Evolutionary conservation across 2,113 vertebrate genomes (phyloP).

Genomic region (Cephalopterus ornatus): DNA sequence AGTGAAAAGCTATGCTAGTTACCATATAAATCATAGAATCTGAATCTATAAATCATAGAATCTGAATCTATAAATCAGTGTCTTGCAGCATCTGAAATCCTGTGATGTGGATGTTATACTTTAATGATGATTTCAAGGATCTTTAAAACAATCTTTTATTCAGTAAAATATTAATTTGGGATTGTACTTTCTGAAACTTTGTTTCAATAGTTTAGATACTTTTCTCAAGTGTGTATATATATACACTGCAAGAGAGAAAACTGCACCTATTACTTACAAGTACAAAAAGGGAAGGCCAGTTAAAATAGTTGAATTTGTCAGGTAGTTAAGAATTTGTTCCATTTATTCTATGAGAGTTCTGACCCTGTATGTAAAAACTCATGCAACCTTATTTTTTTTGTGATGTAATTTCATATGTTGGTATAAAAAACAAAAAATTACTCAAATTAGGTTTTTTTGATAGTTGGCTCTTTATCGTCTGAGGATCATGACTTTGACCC

Average conservation of each 20-base stretch:
- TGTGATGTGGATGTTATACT: background rate
- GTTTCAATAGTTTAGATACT: background rate
- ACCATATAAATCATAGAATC: background rate
- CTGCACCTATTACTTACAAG: background rate
- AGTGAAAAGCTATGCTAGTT: background rate
- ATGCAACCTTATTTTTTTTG: background rate
- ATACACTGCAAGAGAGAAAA: background rate
- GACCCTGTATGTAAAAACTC: background rate
- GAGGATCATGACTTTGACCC: constrained; percentile 99
- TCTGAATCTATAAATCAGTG: background rate
- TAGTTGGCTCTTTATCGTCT: constrained; percentile 96
- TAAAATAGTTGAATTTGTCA: constrained; percentile 6
- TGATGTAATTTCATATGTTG: background rate
- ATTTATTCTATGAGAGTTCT: background rate
- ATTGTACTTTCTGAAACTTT: background rate
- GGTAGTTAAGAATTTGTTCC: background rate
- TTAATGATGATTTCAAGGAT: background rate
- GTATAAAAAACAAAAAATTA: background rate
- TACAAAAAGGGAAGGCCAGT: background rate
- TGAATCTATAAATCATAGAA: background rate
- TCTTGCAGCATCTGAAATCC: background rate
- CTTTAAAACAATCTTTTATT: background rate
- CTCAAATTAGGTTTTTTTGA: constrained; percentile 22
- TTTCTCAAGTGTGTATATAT: background rate
- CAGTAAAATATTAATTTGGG: background rate